These are phyloP conservation scores for Theodoxus fluviatilis DNA, from an alignment of 2,888 invertebrate species.

Conservation along the genomic window DNA sequence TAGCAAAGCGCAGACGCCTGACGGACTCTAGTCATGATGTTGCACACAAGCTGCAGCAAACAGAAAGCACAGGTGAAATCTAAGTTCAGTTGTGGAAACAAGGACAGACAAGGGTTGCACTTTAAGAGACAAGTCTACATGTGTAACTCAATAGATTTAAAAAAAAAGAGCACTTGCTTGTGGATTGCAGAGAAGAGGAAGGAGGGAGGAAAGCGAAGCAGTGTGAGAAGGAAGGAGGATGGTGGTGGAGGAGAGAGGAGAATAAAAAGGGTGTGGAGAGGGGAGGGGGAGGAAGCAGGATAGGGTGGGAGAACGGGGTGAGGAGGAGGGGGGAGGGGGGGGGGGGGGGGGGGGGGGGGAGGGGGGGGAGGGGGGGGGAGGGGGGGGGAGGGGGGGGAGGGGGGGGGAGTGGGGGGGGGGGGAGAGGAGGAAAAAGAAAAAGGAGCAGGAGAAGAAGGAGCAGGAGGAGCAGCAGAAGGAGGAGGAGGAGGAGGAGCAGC, in stretches of 20 bases:
- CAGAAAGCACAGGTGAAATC: no score
- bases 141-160: no score
- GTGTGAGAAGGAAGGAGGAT: background rate
- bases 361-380: background rate
- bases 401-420: background rate
- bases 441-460: background rate
- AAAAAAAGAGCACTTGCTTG: no score
- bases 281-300: background rate
- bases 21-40: no score
- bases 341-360: background rate
- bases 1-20: no score
- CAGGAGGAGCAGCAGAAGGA: background rate
- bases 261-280: background rate
- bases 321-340: background rate
- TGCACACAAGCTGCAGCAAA: no score
- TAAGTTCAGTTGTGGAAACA: no score
- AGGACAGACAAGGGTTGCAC: no score
- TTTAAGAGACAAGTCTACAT: no score
- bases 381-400: slow-evolving; percentile 6
- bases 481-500: background rate
- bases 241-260: background rate
- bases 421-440: background rate
- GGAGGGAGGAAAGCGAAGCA: background rate
- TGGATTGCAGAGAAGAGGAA: no score
- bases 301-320: background rate